Evolutionary conservation across 2,113 vertebrate species (phyloP), one percentile per base, ranked within the genome.

Genomic region (Tragelaphus scriptus): DNA sequence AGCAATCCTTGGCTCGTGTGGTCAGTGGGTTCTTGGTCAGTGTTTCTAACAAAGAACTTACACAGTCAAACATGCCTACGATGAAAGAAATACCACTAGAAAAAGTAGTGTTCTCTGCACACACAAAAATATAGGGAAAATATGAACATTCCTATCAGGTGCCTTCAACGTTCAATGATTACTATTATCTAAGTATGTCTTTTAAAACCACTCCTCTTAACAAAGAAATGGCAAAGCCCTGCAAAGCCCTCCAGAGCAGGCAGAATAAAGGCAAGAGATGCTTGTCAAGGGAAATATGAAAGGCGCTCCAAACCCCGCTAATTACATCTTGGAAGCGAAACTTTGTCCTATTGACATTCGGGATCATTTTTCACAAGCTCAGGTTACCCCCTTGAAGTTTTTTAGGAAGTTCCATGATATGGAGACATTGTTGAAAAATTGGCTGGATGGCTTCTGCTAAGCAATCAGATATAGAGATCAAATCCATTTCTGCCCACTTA

Each of bases 401-500:
- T 97, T 95, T 93, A 88, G 97, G 71, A 98, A 95, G 91, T 90
- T 96, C 86, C 94, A 26, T 55, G 84, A 95, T 97, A 96, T 0
- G 81, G 89, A 75, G 61, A 87, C 92, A 25, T 47, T 90, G 94
- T 98, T 97, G 98, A 95, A 53, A 90, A 92, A 79, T 44, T 0
- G 11, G 88, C 44, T 19, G 94, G 92, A 97, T 95, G 92, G 95
- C 80, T 96, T 96, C 44, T 59, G 63, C 96, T 92, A 79, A 96
- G 75, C 84, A 97, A 63, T 71, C 88, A 90, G 53, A 90, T 80
- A 51, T 88, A 23, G 84, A 98, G 96, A 98, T 96, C 17, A 97
- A 91, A 91, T 91, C 61, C 6, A 1, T 25, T 61, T 71, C 77
- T 49, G 90, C 90, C 55, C 95, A 51, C 58, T 25, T 58, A 23